phyloP scores from a whole-genome alignment of 2,888 invertebrate species.

The Masnerella sp. region DNA sequence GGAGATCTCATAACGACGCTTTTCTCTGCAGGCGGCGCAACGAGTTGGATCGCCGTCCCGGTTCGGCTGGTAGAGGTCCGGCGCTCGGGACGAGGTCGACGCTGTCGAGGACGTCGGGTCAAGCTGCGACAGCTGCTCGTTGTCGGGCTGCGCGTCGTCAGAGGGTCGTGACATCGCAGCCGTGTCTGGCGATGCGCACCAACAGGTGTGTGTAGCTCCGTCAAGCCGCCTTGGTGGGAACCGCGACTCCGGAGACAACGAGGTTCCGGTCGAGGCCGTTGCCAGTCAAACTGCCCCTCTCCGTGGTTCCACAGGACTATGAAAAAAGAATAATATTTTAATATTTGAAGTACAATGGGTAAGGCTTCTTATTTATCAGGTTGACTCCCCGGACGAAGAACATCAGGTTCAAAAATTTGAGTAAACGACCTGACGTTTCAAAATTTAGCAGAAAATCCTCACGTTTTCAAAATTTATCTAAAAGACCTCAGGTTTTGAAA shows the following conservation, averaged over 20 bases:
- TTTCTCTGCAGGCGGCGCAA: slow-evolving; percentile 70
- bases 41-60: slow-evolving; percentile 56
- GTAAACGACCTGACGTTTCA: too few species aligned
- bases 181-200: slow-evolving; percentile 76
- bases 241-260: slow-evolving; percentile 78
- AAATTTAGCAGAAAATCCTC: too few species aligned
- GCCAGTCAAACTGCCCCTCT: slow-evolving; percentile 72
- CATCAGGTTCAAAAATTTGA: too few species aligned
- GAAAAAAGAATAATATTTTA: slow-evolving; percentile 6
- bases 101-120: slow-evolving; percentile 70
- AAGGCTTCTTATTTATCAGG: too few species aligned
- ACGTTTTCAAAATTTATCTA: too few species aligned
- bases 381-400: too few species aligned
- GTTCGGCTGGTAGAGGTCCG: slow-evolving; percentile 56
- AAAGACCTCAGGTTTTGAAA: too few species aligned
- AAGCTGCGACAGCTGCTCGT: slow-evolving; percentile 74
- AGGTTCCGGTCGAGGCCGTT: slow-evolving; percentile 76
- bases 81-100: slow-evolving; percentile 73
- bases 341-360: too few species aligned
- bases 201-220: slow-evolving; percentile 78
- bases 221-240: slow-evolving; percentile 78
- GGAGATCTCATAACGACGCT: slow-evolving; percentile 69
- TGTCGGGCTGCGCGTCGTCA: slow-evolving; percentile 74
- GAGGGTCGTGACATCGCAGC: slow-evolving; percentile 77
- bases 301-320: slow-evolving; percentile 74